phyloP scores from a whole-genome alignment of 2,797 vertebrate species.

The Pelochelys cantorii region DNA sequence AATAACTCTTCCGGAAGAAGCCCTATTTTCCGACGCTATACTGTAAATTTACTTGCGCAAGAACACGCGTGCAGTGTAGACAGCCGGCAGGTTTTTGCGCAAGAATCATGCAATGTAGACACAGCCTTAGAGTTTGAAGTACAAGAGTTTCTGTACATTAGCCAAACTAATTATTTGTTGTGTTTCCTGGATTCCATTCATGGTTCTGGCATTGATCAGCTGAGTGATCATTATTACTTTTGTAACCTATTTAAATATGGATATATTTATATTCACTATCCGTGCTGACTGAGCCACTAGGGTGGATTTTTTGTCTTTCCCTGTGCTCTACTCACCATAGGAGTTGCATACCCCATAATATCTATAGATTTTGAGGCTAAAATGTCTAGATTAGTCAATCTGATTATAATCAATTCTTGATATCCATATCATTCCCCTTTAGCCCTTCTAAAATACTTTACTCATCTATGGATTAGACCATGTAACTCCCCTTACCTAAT shows the following conservation, averaged over 20 bases:
- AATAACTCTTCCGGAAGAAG: too few species aligned
- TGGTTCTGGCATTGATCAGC: constrained; percentile 2
- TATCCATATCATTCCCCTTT: neutral
- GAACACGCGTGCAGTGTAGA: too few species aligned
- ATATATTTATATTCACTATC: neutral
- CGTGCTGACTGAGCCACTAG: neutral
- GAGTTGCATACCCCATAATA: neutral
- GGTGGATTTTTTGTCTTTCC: neutral
- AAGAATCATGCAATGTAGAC: too few species aligned
- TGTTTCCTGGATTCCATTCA: neutral
- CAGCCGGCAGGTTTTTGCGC: too few species aligned
- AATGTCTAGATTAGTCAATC: neutral
- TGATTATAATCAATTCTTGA: neutral
- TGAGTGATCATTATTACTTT: constrained; percentile 23
- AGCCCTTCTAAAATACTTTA: neutral
- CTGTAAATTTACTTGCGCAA: too few species aligned
- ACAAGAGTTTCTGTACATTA: neutral
- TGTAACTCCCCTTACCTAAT: fast-evolving
- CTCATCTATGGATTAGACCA: neutral
- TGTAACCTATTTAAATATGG: constrained; percentile 21
- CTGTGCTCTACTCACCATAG: neutral
- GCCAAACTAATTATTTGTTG: constrained; percentile 10
- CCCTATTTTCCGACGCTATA: too few species aligned
- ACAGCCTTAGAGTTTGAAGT: neutral
- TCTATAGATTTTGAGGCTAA: neutral